Percentiles rank a stretch among this genome's conserved stretches.
Evolutionary conservation across 2,113 vertebrate genomes (phyloP).

Genomic region (Rhea pennata): DNA sequence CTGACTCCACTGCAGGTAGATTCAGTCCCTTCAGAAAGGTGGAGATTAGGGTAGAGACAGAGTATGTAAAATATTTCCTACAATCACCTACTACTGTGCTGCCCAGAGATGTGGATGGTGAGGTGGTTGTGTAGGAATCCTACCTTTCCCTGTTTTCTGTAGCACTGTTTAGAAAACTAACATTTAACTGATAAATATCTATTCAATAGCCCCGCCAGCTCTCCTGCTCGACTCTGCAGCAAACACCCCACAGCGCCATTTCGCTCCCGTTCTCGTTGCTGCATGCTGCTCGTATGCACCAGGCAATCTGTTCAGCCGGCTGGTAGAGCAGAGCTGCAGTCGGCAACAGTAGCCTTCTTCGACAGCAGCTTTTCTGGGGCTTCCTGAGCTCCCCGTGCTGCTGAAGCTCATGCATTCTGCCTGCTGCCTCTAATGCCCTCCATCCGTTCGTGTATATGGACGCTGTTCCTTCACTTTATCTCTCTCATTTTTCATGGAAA

Average conservation of each 20-base stretch:
- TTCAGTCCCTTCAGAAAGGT: background rate
- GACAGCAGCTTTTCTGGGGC: constrained; percentile 3
- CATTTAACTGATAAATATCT: background rate
- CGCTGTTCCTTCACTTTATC: accelerated
- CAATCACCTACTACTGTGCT: background rate
- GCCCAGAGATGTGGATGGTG: background rate
- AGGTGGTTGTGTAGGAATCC: background rate
- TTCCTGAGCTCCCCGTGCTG: background rate
- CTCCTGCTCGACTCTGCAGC: accelerated
- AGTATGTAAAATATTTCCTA: background rate
- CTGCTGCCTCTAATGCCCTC: background rate
- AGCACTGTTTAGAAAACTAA: background rate
- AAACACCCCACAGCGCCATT: background rate
- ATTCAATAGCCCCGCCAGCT: accelerated
- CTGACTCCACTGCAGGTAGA: background rate
- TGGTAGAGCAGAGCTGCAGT: constrained; percentile 6
- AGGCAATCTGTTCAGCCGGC: constrained; percentile 54
- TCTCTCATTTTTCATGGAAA: background rate
- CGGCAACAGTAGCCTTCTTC: background rate
- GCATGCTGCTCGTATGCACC: background rate
- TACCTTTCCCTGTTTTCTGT: background rate
- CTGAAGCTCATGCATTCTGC: background rate
- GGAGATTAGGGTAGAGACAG: background rate
- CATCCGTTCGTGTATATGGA: background rate
- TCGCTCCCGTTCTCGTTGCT: background rate